Evolutionary conservation across 2,888 invertebrate genomes (phyloP).

Genomic region (Lampropteryx suffumata): DNA sequence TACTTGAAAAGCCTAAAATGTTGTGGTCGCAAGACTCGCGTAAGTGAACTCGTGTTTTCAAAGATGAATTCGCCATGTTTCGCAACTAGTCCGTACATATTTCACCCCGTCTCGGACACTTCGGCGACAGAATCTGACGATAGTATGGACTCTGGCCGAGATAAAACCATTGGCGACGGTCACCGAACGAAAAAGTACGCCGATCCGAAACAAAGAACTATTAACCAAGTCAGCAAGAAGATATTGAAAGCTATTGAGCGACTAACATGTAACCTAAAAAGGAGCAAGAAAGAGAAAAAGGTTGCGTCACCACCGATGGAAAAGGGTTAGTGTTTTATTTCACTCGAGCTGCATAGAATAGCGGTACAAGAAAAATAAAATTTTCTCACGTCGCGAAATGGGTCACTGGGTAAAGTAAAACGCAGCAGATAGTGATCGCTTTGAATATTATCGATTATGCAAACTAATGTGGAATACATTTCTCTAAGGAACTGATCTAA

Average conservation of each 20-base stretch:
- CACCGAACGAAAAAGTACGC: conserved; percentile 66
- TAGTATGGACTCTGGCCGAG: conserved; percentile 66
- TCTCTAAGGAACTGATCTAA: conserved; percentile 21
- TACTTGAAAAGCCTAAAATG: conserved; percentile 6
- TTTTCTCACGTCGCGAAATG: conserved; percentile 22
- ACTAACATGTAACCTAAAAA: conserved; percentile 70
- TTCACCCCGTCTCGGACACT: conserved; percentile 72
- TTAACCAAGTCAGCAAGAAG: conserved; percentile 78
- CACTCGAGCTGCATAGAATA: conserved; percentile 14
- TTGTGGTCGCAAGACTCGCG: conserved; percentile 9
- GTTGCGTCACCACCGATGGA: conserved; percentile 39
- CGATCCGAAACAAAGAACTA: conserved; percentile 77
- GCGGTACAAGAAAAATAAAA: conserved; percentile 17
- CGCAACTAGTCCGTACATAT: conserved; percentile 66
- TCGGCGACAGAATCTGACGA: conserved; percentile 77
- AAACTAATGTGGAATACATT: conserved; percentile 22
- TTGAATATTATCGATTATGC: conserved; percentile 29
- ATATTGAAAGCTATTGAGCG: conserved; percentile 73
- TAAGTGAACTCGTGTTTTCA: conserved; percentile 19
- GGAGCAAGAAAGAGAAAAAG: conserved; percentile 58
- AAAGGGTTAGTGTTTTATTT: conserved; percentile 41
- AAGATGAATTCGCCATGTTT: conserved; percentile 75
- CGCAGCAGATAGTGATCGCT: conserved; percentile 23
- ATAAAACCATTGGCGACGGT: conserved; percentile 64
- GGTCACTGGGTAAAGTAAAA: conserved; percentile 23